A percentile compares a stretch with the other conserved stretches of the same genome.
Conservation (phyloP, 2,797 vertebrate species). For the Melanotaenia pygmaea region DNA sequence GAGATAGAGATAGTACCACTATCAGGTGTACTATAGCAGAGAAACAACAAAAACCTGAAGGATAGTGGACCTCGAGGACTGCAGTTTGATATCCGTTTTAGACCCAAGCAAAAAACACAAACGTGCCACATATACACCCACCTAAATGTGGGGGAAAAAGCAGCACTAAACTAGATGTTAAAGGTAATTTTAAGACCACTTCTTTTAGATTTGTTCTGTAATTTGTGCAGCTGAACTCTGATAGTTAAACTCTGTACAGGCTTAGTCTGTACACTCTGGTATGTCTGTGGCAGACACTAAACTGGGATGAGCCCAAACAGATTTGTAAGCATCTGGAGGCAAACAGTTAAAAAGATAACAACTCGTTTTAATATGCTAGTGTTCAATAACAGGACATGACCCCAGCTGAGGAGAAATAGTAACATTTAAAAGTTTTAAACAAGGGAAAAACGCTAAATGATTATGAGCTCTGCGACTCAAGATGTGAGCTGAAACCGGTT, state of each 20-base stretch:
- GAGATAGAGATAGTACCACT: too few species aligned
- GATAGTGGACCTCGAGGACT: too few species aligned
- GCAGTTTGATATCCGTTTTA: too few species aligned
- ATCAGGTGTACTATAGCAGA: too few species aligned
- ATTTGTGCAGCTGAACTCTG: not conserved
- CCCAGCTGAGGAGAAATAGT: not conserved
- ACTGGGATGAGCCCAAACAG: not conserved
- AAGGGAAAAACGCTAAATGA: not conserved
- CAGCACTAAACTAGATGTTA: too few species aligned
- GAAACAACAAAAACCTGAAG: too few species aligned
- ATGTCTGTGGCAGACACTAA: not conserved
- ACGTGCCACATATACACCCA: too few species aligned
- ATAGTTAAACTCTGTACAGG: not conserved
- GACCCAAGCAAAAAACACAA: too few species aligned
- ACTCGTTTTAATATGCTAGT: not conserved
- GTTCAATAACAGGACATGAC: not conserved
- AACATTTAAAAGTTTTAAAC: not conserved
- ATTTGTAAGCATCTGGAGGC: not conserved
- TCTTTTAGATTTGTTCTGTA: not conserved
- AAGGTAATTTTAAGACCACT: not conserved
- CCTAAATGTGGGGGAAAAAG: too few species aligned
- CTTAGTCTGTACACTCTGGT: not conserved
- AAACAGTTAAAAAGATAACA: not conserved
- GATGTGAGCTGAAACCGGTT: conserved; percentile 8
- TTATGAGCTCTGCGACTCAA: not conserved